Percentiles rank a stretch among this genome's conserved stretches.
These are phyloP conservation scores for Menidia beryllina DNA, from an alignment of 2,113 vertebrate species.

Conservation along the genomic window DNA sequence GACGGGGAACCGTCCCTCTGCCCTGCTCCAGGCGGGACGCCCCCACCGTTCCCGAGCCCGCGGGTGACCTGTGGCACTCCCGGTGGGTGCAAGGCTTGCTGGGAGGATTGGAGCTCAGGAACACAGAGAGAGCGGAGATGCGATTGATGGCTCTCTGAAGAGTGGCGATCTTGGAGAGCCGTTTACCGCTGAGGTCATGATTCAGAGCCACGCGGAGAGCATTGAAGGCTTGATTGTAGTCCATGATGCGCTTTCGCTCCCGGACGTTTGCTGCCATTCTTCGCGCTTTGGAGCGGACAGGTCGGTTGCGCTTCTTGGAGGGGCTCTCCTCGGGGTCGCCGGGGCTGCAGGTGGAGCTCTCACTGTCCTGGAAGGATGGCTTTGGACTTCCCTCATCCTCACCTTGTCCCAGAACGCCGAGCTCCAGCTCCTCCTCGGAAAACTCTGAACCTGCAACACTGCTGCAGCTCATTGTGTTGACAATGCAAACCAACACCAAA, in stretches of 20 bases:
- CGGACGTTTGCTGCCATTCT: constrained; percentile 94
- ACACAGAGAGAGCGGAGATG: constrained; percentile 89
- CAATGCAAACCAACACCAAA: background rate
- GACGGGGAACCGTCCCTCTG: constrained; percentile 36
- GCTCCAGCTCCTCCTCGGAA: constrained; percentile 82
- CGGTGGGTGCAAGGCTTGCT: constrained; percentile 80
- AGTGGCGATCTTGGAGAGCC: constrained; percentile 96
- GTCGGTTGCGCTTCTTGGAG: constrained; percentile 84
- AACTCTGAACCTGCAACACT: constrained; percentile 72
- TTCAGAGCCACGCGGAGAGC: constrained; percentile 89
- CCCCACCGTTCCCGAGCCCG: constrained; percentile 6
- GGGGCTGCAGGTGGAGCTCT: constrained; percentile 59
- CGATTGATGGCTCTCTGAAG: constrained; percentile 92
- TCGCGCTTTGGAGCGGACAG: constrained; percentile 91
- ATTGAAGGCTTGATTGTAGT: constrained; percentile 98
- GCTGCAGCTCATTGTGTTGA: constrained; percentile 74
- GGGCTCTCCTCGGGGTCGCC: constrained; percentile 67
- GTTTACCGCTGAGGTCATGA: constrained; percentile 92
- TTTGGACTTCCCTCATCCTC: constrained; percentile 65
- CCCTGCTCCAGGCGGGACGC: constrained; percentile 42
- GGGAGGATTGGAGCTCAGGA: constrained; percentile 79
- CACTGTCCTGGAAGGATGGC: constrained; percentile 62
- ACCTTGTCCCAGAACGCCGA: constrained; percentile 34
- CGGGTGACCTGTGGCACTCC: constrained; percentile 78
- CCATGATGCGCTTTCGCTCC: constrained; percentile 95